Evolutionary conservation across 2,888 invertebrate genomes (phyloP), one percentile per base, ranked within the genome.

Genomic region (Nemotelus pantherinus): DNA sequence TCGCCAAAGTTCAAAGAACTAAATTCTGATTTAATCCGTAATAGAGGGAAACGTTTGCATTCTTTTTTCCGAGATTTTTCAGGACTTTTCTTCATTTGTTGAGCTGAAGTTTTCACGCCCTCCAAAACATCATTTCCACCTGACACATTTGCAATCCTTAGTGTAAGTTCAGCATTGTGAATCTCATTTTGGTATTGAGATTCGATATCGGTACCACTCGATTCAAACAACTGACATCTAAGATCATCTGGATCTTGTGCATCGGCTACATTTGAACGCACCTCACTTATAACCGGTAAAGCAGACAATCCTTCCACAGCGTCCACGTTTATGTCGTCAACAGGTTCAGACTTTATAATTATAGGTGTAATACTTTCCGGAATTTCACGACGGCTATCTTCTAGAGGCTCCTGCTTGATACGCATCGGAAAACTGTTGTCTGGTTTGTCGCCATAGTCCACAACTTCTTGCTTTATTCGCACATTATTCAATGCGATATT

Each of bases 381-480:
- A 47, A n/a, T 25, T 25, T 25, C 25, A 25, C 25, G 25, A 25
- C 25, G 25, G 25, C 25, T 25, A 25, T 25, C 25, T 25, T 25
- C 25, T 25, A 25, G 25, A 25, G 25, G 25, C 25, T 25, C 25
- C 25, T 25, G 25, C 25, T 25, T 25, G 25, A 25, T 25, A 25
- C 25, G 25, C 25, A 25, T 25, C 25, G 25, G 25, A 25, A 25
- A 25, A 25, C 25, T 25, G 25, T 25, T 25, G 25, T 25, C 25
- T 25, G 25, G 25, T 25, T 25, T 25, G 25, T 25, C 25, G 25
- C 25, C 10, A 3, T 76, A 72, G 3, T 72, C 78, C 9, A 50
- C 1, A 3, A 75, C 67, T 76, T 85, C 85, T 43, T 83, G 82
- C 68, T 86, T 85, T 0, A 85, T 82, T 4, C 45, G 64, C 2